These are phyloP conservation scores for Zoroaster sp. DNA, from an alignment of 53 echinoderm and acorn worm species.

Conservation along the genomic window DNA sequence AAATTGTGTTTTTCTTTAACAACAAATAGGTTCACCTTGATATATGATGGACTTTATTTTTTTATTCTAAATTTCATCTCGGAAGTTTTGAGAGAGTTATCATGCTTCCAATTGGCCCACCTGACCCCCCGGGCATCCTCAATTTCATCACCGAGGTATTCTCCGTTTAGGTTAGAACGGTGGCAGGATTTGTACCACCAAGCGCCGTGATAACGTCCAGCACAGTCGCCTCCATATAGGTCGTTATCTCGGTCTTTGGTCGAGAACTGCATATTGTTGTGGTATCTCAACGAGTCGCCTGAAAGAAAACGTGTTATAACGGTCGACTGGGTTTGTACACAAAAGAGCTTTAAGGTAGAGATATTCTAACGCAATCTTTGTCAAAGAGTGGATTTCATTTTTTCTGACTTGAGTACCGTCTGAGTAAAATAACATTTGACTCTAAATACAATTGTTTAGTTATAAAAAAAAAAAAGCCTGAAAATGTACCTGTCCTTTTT, in stretches of 20 bases:
- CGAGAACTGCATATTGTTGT: slow-evolving; percentile 55
- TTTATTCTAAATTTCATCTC: slow-evolving; percentile 74
- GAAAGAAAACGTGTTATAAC: no score
- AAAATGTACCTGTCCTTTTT: no score
- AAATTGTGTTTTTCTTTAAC: no score
- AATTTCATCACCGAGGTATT: slow-evolving; percentile 33
- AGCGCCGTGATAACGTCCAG: slow-evolving; percentile 62
- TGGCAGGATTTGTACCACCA: slow-evolving; percentile 78
- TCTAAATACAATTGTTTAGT: no score
- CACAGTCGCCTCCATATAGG: slow-evolving; percentile 61
- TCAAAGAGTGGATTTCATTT: no score
- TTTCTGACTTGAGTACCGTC: neutral
- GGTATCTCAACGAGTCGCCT: slow-evolving; percentile 70
- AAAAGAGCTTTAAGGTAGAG: no score
- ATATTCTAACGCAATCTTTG: no score
- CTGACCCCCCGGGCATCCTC: slow-evolving; percentile 53
- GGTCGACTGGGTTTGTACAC: no score
- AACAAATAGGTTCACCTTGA: no score
- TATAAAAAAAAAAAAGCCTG: no score
- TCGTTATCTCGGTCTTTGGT: slow-evolving; percentile 80
- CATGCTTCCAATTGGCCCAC: slow-evolving; percentile 68
- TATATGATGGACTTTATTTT: no score
- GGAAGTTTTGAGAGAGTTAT: slow-evolving; percentile 62
- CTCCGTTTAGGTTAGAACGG: slow-evolving; percentile 68
- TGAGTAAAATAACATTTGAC: neutral